Base-by-base conservation (phyloP, 2,888 invertebrate species). In the Syritta pipiens region DNA sequence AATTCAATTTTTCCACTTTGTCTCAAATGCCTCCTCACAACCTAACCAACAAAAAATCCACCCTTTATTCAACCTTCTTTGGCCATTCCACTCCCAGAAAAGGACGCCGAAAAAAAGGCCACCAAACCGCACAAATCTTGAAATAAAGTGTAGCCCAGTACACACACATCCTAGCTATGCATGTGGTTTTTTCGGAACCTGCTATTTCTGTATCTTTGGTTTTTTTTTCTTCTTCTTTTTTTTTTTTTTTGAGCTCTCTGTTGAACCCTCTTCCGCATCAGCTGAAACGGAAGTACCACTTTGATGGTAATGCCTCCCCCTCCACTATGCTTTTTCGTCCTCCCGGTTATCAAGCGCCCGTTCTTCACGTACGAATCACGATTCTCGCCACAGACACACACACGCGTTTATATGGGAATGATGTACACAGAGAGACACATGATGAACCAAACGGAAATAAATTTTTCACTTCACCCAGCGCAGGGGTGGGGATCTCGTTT, bases 381-480 rank as follows among this genome's bases (percentile, higher is more conserved):
- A 42, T 5, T 9, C 14, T 20, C 49, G 1, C 17, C 7, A 4
- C 14, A 1, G 5, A 1, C 2, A 3, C 5, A 6, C 5, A 42
- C 4, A 4, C 49, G 57, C 6, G 42, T 44, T 59, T 46, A 55
- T 42, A 14, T 37, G 55, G 17, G 17, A 37, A 17, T 17, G 17
- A n/a, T n/a, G n/a, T 37, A 26, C 10, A 62, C 14, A 55, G 37
- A 49, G 62, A 72, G 79, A 79, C 74, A 79, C 67, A 79, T 79
- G 79, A 79, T 74, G 79, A 74, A 79, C 79, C 74, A 74, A 79
- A 79, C 79, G 79, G 79, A 79, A 74, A 79, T 79, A 79, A 67
- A 67, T 74, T 62, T 67, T 68, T 68, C 74, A 74, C 67, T 74
- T 68, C 60, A 74, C 40, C 65, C 19, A 65, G 44, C 28, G 67